phyloP scores from a whole-genome alignment of 1,140 invertebrate genomes.

The Coptotermes formosanus region DNA sequence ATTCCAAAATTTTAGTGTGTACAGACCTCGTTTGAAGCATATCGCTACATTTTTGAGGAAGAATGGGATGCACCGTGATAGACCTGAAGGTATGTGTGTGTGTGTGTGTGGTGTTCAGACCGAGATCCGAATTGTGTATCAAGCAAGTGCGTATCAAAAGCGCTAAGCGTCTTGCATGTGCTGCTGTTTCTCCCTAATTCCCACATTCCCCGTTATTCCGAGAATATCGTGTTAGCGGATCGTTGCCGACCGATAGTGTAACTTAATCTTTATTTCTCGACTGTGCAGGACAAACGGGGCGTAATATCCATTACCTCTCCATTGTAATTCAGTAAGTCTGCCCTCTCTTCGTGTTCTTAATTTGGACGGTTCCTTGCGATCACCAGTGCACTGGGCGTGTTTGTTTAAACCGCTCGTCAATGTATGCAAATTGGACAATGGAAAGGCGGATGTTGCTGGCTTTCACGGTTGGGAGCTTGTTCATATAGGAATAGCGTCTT shows the following conservation, averaged over 20 bases:
- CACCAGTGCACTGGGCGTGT: not conserved
- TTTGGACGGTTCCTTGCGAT: not conserved
- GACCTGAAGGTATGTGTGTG: too few relatives aligned
- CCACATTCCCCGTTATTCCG: not conserved
- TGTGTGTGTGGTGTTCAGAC: too few relatives aligned
- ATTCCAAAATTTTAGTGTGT: too few relatives aligned
- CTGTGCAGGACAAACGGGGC: not conserved
- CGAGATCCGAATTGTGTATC: too few relatives aligned
- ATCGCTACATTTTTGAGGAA: too few relatives aligned
- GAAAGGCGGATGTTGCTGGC: not conserved
- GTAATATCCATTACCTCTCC: not conserved
- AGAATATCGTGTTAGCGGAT: not conserved
- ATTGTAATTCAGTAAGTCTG: not conserved
- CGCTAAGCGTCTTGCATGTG: too few relatives aligned
- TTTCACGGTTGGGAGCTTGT: not conserved
- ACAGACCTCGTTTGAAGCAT: too few relatives aligned
- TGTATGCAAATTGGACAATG: slow-evolving; percentile 16
- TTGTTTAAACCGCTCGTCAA: not conserved
- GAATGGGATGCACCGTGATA: too few relatives aligned
- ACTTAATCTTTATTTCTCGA: not conserved
- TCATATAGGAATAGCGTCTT: not conserved
- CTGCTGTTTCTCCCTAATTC: too few relatives aligned
- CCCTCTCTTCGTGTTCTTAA: not conserved
- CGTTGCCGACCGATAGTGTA: not conserved
- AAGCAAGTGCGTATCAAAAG: too few relatives aligned